These are phyloP conservation scores for Mythimna impura DNA, from an alignment of 2,888 invertebrate genomes.

Conservation along the genomic window DNA sequence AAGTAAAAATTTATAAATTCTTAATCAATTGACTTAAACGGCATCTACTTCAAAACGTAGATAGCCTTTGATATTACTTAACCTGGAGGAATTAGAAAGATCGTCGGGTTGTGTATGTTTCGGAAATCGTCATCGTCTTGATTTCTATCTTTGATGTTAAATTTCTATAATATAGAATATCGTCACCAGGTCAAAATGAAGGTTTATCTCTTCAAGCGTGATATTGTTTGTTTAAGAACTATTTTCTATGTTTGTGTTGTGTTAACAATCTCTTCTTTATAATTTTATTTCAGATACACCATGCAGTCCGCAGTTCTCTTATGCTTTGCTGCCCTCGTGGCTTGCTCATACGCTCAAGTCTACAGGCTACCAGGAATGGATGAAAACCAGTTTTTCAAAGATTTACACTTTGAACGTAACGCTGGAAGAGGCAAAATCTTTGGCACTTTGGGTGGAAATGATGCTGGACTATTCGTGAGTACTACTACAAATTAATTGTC, in stretches of 20 bases:
- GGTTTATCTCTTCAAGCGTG: too few species aligned
- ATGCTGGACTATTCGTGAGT: constrained; percentile 77
- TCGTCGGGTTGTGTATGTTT: too few species aligned
- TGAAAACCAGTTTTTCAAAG: constrained; percentile 45
- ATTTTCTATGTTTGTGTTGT: neutral
- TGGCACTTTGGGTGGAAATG: constrained; percentile 76
- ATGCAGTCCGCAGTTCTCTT: constrained; percentile 63
- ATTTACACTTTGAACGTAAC: constrained; percentile 65
- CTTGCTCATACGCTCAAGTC: constrained; percentile 45
- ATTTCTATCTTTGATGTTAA: too few species aligned
- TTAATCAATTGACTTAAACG: too few species aligned
- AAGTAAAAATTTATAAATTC: neutral
- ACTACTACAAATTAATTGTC: too few species aligned
- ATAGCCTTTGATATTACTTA: neutral
- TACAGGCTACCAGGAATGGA: constrained; percentile 22
- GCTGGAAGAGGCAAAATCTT: constrained; percentile 71
- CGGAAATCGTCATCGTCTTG: too few species aligned
- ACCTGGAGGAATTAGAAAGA: neutral
- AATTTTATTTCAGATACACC: constrained; percentile 47
- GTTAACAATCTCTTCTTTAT: neutral
- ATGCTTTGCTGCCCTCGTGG: constrained; percentile 53
- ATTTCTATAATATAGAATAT: too few species aligned
- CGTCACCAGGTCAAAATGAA: too few species aligned
- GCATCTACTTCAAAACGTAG: too few species aligned
- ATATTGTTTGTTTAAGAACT: neutral